Conservation (phyloP, 2,888 invertebrate species). For the Macrosiphum euphorbiae region DNA sequence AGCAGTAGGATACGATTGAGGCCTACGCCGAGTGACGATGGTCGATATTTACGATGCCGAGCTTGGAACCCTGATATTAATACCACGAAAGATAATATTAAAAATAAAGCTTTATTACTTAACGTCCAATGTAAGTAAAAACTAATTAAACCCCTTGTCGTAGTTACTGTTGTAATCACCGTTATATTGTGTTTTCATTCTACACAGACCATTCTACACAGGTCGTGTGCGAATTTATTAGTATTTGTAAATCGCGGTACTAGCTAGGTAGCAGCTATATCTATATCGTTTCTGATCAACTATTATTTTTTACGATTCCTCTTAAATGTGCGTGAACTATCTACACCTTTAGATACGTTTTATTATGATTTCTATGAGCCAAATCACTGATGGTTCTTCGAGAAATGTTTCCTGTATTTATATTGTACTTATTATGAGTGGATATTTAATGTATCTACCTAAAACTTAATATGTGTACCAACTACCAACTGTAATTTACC, state of each 20-base stretch:
- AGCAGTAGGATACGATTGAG: slow-evolving; percentile 53
- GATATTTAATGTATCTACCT: neutral
- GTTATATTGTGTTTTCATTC: neutral
- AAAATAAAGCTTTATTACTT: slow-evolving; percentile 45
- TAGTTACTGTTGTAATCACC: neutral
- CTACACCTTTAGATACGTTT: neutral
- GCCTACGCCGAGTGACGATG: slow-evolving; percentile 51
- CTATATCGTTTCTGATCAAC: neutral
- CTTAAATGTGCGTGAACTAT: neutral
- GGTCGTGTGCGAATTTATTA: neutral
- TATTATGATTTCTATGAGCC: neutral
- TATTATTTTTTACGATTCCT: neutral
- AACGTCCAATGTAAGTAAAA: slow-evolving; percentile 56
- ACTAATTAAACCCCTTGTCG: neutral
- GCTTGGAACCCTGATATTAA: slow-evolving; percentile 58
- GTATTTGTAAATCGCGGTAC: neutral
- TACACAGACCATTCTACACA: slow-evolving; percentile 12
- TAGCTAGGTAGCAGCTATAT: neutral
- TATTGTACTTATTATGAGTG: neutral
- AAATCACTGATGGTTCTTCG: neutral
- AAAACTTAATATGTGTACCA: neutral
- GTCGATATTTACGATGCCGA: slow-evolving; percentile 54
- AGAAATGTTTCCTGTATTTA: neutral
- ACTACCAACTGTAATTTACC: neutral
- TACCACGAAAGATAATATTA: slow-evolving; percentile 45